These are phyloP conservation scores for Steinernema hermaphroditum DNA, from an alignment of 2,888 invertebrate genomes.

Conservation along the genomic window DNA sequence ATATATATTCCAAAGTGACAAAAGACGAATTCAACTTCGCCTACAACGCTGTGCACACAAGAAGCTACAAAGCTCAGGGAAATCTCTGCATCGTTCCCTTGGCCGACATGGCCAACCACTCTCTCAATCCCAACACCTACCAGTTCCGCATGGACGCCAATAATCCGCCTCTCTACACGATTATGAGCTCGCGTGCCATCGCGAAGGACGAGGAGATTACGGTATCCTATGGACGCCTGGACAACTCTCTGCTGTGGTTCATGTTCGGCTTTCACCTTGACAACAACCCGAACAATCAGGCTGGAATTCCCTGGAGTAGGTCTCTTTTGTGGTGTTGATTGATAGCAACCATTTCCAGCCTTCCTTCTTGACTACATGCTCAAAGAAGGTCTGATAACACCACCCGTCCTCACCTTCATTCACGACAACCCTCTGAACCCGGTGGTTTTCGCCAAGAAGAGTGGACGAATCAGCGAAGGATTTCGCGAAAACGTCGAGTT, in stretches of 20 bases:
- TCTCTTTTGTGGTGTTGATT: neutral
- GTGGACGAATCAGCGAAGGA: neutral
- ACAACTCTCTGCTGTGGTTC: conserved; percentile 19
- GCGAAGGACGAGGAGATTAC: conserved; percentile 4
- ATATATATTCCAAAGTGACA: neutral
- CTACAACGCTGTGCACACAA: conserved; percentile 15
- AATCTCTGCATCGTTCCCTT: neutral
- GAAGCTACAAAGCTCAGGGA: conserved; percentile 2
- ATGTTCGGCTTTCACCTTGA: conserved; percentile 11
- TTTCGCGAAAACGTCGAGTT: conserved; percentile 5
- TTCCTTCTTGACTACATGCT: conserved; percentile 13
- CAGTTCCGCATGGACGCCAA: conserved; percentile 1
- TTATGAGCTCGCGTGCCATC: neutral
- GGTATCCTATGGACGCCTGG: neutral
- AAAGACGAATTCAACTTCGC: neutral
- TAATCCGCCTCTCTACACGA: neutral
- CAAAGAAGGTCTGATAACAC: conserved; percentile 3
- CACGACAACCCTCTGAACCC: conserved; percentile 16
- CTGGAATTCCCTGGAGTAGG: conserved; percentile 8
- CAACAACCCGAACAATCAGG: conserved; percentile 10
- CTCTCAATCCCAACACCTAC: neutral
- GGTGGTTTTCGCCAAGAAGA: neutral
- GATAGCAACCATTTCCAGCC: neutral
- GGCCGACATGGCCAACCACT: conserved; percentile 10
- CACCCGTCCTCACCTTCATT: neutral